phyloP scores from a whole-genome alignment of 2,113 vertebrate species.

The Grammomys surdaster region DNA sequence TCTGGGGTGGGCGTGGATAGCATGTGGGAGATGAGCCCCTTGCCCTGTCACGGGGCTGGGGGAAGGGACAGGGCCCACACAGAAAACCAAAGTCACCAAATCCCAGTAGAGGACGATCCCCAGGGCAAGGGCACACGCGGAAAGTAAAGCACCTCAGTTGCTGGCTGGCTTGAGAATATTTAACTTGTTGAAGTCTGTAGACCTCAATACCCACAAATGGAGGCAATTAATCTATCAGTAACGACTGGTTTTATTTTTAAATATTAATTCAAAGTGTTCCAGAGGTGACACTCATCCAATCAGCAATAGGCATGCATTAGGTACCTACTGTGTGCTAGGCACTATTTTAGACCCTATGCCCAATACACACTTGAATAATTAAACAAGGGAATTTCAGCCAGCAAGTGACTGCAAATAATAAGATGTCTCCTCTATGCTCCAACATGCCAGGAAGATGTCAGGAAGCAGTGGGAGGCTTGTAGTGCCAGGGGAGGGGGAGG shows the following conservation, averaged over 20 bases:
- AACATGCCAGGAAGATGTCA: background rate
- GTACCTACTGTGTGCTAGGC: background rate
- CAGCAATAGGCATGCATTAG: background rate
- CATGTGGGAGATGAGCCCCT: accelerated
- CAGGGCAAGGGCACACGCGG: background rate
- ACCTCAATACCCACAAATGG: background rate
- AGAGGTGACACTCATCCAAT: background rate
- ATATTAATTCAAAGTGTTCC: background rate
- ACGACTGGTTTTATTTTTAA: background rate
- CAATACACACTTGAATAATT: background rate
- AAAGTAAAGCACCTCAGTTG: background rate
- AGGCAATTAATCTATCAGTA: background rate
- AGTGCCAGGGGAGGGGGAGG: background rate
- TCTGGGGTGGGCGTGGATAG: background rate
- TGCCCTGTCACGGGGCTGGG: background rate
- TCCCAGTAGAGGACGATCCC: background rate
- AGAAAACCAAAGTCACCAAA: background rate
- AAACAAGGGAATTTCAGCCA: too few species aligned
- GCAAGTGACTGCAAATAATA: background rate
- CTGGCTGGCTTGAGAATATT: background rate
- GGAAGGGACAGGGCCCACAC: background rate
- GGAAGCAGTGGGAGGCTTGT: background rate
- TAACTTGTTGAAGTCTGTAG: background rate
- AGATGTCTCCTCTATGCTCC: too few species aligned
- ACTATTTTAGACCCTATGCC: background rate